Percentiles rank a stretch among this genome's conserved stretches.
Conservation (phyloP, 1,140 invertebrate species). For the Andrena cerasifolii region DNA sequence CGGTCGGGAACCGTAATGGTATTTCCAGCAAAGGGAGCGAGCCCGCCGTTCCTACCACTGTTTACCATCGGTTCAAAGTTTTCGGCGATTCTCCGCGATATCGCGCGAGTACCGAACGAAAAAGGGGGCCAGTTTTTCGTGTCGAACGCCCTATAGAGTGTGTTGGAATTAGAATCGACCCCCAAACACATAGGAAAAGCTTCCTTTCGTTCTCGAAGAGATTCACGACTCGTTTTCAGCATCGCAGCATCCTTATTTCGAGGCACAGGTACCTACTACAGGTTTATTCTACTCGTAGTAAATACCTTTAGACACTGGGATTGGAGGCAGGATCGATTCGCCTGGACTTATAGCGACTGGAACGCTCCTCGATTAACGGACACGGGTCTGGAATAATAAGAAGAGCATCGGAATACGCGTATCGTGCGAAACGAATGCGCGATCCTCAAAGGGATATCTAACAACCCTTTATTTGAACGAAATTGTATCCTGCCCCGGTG, state of each 20-base stretch:
- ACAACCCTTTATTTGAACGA: slow-evolving; percentile 8
- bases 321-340: no score
- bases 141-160: background rate
- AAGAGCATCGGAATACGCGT: slow-evolving; percentile 21
- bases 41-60: slow-evolving; percentile 41
- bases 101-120: slow-evolving; percentile 26
- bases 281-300: no score
- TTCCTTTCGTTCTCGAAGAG: background rate
- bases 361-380: slow-evolving; percentile 8
- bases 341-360: no score
- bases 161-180: slow-evolving; percentile 19
- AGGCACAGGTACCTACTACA: no score
- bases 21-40: slow-evolving; percentile 57
- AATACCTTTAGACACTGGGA: no score
- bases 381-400: slow-evolving; percentile 33
- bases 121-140: slow-evolving; percentile 1
- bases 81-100: slow-evolving; percentile 57
- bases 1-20: slow-evolving; percentile 64
- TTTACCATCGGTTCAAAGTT: slow-evolving; percentile 58
- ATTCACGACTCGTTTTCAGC: background rate
- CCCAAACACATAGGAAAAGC: background rate
- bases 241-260: background rate
- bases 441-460: slow-evolving; percentile 30
- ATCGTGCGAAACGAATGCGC: background rate
- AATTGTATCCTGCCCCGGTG: slow-evolving; percentile 34